Conservation (phyloP, 2,888 invertebrate species). For the Protodeltote pygarga region DNA sequence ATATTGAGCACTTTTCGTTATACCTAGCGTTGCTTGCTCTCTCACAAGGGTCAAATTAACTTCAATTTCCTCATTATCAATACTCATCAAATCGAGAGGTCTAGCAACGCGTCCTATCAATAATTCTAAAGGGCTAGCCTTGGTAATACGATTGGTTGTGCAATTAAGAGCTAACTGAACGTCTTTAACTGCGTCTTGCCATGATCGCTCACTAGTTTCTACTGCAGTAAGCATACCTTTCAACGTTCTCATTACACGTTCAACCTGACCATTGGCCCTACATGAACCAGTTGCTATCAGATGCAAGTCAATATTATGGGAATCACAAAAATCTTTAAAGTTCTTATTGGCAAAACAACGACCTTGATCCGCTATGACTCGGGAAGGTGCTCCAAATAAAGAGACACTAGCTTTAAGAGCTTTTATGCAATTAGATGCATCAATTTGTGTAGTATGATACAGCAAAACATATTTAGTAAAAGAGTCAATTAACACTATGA, state of each 20-base stretch:
- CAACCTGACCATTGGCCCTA: slow-evolving; percentile 4
- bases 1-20: no score
- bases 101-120: slow-evolving; percentile 1
- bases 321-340: neutral
- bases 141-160: neutral
- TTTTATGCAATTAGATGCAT: neutral
- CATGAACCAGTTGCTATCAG: slow-evolving; percentile 2
- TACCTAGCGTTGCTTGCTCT: no score
- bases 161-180: slow-evolving; percentile 4
- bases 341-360: neutral
- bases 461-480: slow-evolving; percentile 6
- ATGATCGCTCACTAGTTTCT: neutral
- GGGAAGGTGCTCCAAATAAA: neutral
- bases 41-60: no score
- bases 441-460: neutral
- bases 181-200: neutral
- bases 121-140: neutral
- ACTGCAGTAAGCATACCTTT: neutral
- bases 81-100: neutral
- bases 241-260: neutral
- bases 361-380: neutral
- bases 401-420: neutral
- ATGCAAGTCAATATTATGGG: neutral
- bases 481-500: slow-evolving; percentile 3
- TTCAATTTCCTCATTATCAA: neutral